phyloP scores from a whole-genome alignment of 2,888 invertebrate species.

The Macrophya annulata region DNA sequence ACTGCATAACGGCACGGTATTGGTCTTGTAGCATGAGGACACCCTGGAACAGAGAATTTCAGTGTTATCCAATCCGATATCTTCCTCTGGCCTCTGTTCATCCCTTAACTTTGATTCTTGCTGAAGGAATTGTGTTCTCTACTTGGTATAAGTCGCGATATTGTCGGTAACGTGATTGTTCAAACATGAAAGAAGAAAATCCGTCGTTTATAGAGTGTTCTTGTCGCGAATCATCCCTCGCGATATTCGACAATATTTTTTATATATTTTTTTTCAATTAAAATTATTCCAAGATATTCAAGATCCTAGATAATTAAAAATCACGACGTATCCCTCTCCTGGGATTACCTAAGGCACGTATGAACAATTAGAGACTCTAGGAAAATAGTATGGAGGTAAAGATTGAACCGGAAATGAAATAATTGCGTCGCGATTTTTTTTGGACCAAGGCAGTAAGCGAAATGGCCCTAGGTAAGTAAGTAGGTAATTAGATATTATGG shows the following conservation, averaged over 20 bases:
- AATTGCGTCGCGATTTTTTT: neutral
- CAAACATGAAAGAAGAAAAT: neutral
- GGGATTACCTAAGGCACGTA: neutral
- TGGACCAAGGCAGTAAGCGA: neutral
- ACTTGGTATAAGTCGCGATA: constrained; percentile 24
- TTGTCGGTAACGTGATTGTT: constrained; percentile 2
- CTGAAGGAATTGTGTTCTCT: constrained; percentile 72
- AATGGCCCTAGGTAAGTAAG: constrained; percentile 38
- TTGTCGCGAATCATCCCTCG: constrained; percentile 6
- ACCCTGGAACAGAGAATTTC: constrained; percentile 84
- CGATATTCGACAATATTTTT: neutral
- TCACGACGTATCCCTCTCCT: constrained; percentile 3
- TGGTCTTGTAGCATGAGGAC: constrained; percentile 87
- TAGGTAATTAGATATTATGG: constrained; percentile 67
- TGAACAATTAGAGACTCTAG: neutral
- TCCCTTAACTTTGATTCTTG: constrained; percentile 76
- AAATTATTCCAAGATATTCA: neutral
- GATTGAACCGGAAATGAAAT: constrained; percentile 4
- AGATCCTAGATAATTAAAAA: neutral
- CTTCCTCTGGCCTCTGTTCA: constrained; percentile 72
- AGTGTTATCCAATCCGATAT: constrained; percentile 79
- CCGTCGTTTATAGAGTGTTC: neutral
- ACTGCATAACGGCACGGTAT: constrained; percentile 88
- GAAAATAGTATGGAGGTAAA: neutral
- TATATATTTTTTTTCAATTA: neutral